Percentiles rank a stretch among this genome's conserved stretches.
These are phyloP conservation scores for Sinocyclocheilus anophthalmus DNA, from an alignment of 2,113 vertebrate genomes.

Conservation along the genomic window DNA sequence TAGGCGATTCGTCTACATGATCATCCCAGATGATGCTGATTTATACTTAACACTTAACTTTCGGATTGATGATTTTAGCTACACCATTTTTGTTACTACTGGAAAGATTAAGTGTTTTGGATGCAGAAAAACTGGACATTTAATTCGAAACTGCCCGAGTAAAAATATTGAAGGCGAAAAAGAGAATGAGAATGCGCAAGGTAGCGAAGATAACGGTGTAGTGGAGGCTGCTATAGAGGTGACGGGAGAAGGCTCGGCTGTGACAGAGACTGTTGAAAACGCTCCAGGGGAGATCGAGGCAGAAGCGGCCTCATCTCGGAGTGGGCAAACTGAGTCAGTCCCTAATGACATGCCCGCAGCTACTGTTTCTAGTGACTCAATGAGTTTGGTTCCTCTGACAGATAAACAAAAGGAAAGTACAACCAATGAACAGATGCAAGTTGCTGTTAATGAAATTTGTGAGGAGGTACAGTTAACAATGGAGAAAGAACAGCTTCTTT, in stretches of 20 bases:
- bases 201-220: neutral
- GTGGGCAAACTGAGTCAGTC: neutral
- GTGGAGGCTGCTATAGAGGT: neutral
- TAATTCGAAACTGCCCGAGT: neutral
- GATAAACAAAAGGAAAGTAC: neutral
- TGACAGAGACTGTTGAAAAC: neutral
- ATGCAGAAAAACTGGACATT: neutral
- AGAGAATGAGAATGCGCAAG: neutral
- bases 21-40: neutral
- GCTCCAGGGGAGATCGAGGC: neutral
- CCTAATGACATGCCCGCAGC: neutral
- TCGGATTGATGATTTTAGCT: neutral
- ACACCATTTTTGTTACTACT: neutral
- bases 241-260: neutral
- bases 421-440: neutral
- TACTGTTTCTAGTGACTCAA: neutral
- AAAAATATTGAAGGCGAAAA: neutral
- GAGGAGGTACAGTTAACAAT: neutral
- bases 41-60: neutral
- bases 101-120: neutral
- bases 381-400: too few relatives aligned
- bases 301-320: neutral
- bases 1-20: slow-evolving; percentile 46
- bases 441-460: neutral
- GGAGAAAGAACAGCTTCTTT: neutral